Percentiles rank a stretch among this genome's conserved stretches.
Evolutionary conservation across 2,888 invertebrate genomes (phyloP).

Genomic region (Cephus sareptanus): DNA sequence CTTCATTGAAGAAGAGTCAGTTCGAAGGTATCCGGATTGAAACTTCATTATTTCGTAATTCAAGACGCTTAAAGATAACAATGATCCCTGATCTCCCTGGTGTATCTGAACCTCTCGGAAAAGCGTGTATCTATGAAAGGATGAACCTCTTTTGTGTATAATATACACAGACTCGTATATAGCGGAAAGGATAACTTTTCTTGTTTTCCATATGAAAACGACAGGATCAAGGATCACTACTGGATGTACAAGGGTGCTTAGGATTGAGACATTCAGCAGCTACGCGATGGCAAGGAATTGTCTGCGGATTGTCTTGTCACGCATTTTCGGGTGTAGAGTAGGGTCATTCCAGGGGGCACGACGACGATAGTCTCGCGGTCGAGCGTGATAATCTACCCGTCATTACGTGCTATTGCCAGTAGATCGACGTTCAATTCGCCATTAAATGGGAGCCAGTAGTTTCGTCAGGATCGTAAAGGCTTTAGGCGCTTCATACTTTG

Average conservation of each 20-base stretch:
- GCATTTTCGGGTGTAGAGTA: neutral
- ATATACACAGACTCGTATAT: neutral
- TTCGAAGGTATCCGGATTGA: too few species aligned
- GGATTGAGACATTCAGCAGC: neutral
- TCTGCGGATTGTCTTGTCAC: neutral
- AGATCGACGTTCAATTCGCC: neutral
- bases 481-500: neutral
- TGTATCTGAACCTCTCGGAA: too few species aligned
- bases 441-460: neutral
- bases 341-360: neutral
- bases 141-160: too few species aligned
- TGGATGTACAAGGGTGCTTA: neutral
- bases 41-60: too few species aligned
- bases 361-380: neutral
- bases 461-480: neutral
- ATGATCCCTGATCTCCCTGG: too few species aligned
- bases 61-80: too few species aligned
- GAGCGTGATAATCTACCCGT: neutral
- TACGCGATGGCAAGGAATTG: neutral
- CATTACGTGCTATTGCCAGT: neutral
- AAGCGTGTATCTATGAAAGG: too few species aligned
- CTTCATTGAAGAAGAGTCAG: too few species aligned
- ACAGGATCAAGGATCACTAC: neutral
- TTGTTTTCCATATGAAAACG: neutral
- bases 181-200: neutral